Conservation (phyloP, 92 coral and sea anemone species). For the Parazoanthus atlanticus region DNA sequence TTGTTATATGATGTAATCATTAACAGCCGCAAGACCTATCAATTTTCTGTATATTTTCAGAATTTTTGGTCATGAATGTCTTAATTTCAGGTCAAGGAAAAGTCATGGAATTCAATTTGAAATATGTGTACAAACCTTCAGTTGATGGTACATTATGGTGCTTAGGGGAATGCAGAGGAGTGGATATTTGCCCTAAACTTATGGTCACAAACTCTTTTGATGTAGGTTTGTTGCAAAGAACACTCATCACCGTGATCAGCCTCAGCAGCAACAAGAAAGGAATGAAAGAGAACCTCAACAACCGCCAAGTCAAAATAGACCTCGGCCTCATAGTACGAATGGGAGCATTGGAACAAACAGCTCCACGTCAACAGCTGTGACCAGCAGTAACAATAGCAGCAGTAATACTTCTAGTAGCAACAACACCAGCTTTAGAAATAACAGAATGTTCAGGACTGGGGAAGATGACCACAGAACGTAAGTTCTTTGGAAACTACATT, state of each 20-base stretch:
- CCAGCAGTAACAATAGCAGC: conserved; percentile 44
- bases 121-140: background rate
- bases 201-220: background rate
- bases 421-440: conserved; percentile 28
- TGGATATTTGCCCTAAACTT: background rate
- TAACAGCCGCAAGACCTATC: too few relatives aligned
- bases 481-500: background rate
- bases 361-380: conserved; percentile 35
- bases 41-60: too few relatives aligned
- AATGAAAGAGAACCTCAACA: conserved; percentile 61
- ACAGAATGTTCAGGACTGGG: conserved; percentile 18
- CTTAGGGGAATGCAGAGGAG: background rate
- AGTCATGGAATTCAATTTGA: background rate
- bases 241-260: conserved; percentile 54
- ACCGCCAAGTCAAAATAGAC: conserved; percentile 52
- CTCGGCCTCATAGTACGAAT: conserved; percentile 67
- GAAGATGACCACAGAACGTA: conserved; percentile 39
- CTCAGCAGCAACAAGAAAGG: conserved; percentile 66
- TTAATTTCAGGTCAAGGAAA: too few relatives aligned
- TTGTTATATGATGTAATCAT: too few relatives aligned
- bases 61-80: too few relatives aligned
- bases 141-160: background rate
- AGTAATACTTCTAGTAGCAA: conserved; percentile 53
- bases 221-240: conserved; percentile 32
- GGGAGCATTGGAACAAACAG: conserved; percentile 38